Evolutionary conservation across 2,888 invertebrate species (phyloP).

Genomic region (Synergus gifuensis): DNA sequence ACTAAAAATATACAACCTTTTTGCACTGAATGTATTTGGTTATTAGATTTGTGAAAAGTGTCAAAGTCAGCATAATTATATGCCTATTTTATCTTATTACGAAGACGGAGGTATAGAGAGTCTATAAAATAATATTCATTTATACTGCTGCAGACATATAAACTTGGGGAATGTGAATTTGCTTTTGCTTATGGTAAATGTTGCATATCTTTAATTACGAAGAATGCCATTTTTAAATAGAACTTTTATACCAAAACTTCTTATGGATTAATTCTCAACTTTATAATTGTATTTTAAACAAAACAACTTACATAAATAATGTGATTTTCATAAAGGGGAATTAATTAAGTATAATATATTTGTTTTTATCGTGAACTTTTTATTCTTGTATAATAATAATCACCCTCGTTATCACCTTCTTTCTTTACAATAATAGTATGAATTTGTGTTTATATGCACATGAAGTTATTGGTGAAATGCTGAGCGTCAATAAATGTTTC

Average conservation of each 20-base stretch:
- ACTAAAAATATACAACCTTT: too few relatives aligned
- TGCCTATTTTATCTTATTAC: background rate
- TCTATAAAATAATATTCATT: too few relatives aligned
- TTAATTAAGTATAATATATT: slow-evolving; percentile 4
- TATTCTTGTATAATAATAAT: slow-evolving; percentile 72
- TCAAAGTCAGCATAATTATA: background rate
- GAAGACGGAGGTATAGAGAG: too few relatives aligned
- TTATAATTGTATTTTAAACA: background rate
- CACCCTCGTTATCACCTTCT: slow-evolving; percentile 63
- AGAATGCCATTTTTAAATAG: too few relatives aligned
- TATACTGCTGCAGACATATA: too few relatives aligned
- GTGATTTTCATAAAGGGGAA: background rate
- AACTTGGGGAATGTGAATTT: too few relatives aligned
- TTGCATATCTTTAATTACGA: too few relatives aligned
- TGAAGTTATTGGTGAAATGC: background rate
- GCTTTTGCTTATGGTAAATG: too few relatives aligned
- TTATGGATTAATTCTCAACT: background rate
- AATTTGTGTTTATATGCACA: slow-evolving; percentile 58
- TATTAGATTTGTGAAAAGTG: background rate
- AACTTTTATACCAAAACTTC: background rate
- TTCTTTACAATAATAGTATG: slow-evolving; percentile 62
- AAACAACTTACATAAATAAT: background rate
- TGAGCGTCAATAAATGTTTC: background rate
- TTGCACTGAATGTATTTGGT: background rate
- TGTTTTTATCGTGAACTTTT: slow-evolving; percentile 67